Base-by-base conservation (phyloP, 2,113 vertebrate species). In the Condylura cristata region DNA sequence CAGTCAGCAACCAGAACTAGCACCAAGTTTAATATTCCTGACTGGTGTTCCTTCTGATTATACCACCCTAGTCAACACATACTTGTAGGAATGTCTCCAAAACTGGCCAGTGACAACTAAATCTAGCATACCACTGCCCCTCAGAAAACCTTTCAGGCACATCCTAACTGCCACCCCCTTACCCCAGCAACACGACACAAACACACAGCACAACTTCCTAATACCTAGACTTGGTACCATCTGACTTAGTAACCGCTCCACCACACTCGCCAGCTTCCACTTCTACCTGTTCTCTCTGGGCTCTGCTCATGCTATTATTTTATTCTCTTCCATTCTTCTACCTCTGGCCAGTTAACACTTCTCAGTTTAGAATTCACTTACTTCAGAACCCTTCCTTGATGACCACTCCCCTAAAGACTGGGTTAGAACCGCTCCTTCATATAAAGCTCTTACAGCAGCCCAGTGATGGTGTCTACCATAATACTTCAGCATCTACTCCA, bases 221-320 rank as follows among this genome's bases (percentile, higher is more conserved):
- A 30, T 30, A 65, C 60, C 72, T 18, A 20, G 34, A 74, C 20
- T 13, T 3, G 44, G 20, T 37, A 5, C 24, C 1, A 56, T 41
- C 88, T 34, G 71, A 37, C 65, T 48, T 0, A 4, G 46, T 51
- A 68, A 37, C 44, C 48, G 20, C 76, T 34, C 18, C 16, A 1
- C 1, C 20, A 32, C 14, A 1, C 12, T 3, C 48, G 0, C 13
- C 7, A 24, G 0, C 3, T 17, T 11, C 37, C 0, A 2, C 3
- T 75, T 66, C 61, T 8, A 16, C 34, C 70, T 44, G 13, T 6
- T 63, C 51, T 28, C 48, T 48, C 80, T 8, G 4, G 11, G 28
- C 28, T 75, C n/a, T 32, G 34, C 14, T 10, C 32, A 6, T 8
- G 7, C 78, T 37, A 2, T 13, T 88, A 60, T 70, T 86, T 63